These are phyloP conservation scores for Caiman crocodilus DNA, from an alignment of 2,797 vertebrate genomes.

Conservation along the genomic window DNA sequence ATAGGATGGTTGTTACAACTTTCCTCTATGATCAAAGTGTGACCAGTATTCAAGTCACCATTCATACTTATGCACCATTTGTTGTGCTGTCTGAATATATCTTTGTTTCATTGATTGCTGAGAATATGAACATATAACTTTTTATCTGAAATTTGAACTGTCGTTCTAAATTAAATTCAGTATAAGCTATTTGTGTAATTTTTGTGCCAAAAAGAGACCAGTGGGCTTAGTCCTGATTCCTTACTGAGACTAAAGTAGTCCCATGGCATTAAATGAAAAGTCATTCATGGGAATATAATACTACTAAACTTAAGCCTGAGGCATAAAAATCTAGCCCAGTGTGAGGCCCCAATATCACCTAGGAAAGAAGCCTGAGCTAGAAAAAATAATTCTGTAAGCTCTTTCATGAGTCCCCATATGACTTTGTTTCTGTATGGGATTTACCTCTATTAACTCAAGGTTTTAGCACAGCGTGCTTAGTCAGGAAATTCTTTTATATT, in stretches of 20 bases:
- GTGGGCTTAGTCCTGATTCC: background rate
- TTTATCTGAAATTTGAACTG: background rate
- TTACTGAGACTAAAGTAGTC: background rate
- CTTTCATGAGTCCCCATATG: background rate
- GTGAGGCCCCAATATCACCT: background rate
- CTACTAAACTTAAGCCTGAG: background rate
- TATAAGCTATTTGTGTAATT: background rate
- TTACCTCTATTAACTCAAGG: background rate
- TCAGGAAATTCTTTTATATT: background rate
- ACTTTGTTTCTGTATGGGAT: fast-evolving
- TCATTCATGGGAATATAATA: background rate
- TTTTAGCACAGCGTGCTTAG: fast-evolving
- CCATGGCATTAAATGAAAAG: background rate
- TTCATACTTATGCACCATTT: background rate
- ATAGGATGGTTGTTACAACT: background rate
- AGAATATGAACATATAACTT: background rate
- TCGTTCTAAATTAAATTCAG: background rate
- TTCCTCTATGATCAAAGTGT: background rate
- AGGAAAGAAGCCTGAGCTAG: fast-evolving
- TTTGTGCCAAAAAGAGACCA: background rate
- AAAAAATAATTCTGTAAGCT: background rate
- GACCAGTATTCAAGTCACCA: background rate
- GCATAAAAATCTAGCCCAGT: background rate
- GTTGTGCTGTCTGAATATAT: background rate
- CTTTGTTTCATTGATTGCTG: background rate